Percentiles rank a stretch among this genome's conserved stretches.
These are phyloP conservation scores for Melanotaenia maccullochi DNA, from an alignment of 2,797 vertebrate genomes.

Conservation along the genomic window DNA sequence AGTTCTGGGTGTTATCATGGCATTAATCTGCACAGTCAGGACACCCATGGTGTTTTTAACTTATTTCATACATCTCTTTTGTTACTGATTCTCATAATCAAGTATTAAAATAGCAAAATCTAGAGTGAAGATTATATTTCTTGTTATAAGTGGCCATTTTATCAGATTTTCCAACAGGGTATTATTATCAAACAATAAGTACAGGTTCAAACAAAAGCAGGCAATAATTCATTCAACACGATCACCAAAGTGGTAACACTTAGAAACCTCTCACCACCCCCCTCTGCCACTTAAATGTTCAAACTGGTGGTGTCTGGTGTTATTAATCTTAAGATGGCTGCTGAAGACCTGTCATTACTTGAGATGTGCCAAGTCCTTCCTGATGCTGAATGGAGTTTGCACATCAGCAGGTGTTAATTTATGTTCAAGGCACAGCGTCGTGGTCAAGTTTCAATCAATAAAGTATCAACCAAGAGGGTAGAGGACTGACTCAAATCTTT, in stretches of 20 bases:
- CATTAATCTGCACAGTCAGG: conserved; percentile 28
- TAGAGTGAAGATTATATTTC: conserved; percentile 55
- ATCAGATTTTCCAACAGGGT: conserved; percentile 54
- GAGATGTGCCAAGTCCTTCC: conserved; percentile 54
- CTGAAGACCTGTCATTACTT: conserved; percentile 66
- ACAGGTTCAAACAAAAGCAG: conserved; percentile 39
- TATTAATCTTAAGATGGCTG: conserved; percentile 63
- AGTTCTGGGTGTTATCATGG: conserved; percentile 20
- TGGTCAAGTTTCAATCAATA: conserved; percentile 76
- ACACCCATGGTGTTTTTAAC: conserved; percentile 34
- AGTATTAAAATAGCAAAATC: conserved; percentile 55
- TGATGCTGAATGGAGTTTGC: conserved; percentile 64
- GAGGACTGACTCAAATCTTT: conserved; percentile 62
- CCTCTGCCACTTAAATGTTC: conserved; percentile 65
- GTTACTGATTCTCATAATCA: conserved; percentile 54
- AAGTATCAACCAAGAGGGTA: conserved; percentile 54
- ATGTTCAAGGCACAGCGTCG: conserved; percentile 66
- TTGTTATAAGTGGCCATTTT: conserved; percentile 43
- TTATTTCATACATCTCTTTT: conserved; percentile 56
- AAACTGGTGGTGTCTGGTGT: conserved; percentile 63
- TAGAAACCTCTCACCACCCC: conserved; percentile 53
- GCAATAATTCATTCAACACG: conserved; percentile 69
- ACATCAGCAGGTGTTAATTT: conserved; percentile 77
- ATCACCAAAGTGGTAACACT: conserved; percentile 65
- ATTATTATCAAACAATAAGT: conserved; percentile 51